These are phyloP conservation scores for Dorcus hopei DNA, from an alignment of 2,888 invertebrate species.

Conservation along the genomic window DNA sequence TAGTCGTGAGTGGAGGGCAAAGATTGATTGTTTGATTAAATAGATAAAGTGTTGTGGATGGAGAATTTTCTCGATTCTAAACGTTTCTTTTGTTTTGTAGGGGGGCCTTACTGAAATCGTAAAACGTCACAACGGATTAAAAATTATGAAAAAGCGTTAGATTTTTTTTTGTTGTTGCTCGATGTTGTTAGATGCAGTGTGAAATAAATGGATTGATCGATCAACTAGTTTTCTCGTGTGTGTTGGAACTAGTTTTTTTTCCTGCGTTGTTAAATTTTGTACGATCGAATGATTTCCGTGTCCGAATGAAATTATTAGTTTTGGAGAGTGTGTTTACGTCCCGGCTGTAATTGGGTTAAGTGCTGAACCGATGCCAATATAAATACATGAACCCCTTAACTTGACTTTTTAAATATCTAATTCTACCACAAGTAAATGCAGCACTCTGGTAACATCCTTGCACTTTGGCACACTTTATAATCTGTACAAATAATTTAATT, in stretches of 20 bases:
- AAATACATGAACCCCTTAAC: conserved; percentile 49
- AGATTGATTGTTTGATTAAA: conserved; percentile 20
- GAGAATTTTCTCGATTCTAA: conserved; percentile 21
- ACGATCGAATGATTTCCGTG: conserved; percentile 32
- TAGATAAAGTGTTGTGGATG: conserved; percentile 28
- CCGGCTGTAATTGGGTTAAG: conserved; percentile 40
- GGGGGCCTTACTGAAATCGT: conserved; percentile 22
- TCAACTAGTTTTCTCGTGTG: conserved; percentile 26
- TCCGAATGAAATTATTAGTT: conserved; percentile 24
- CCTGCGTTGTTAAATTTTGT: conserved; percentile 33
- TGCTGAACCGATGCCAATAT: conserved; percentile 41
- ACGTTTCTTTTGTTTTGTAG: conserved; percentile 25
- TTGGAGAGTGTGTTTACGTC: conserved; percentile 26
- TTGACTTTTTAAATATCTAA: conserved; percentile 34
- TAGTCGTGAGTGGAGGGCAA: conserved; percentile 23
- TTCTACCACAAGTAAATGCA: conserved; percentile 46
- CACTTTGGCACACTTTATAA: conserved; percentile 53
- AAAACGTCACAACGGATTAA: conserved; percentile 13
- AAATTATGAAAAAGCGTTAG: conserved; percentile 34
- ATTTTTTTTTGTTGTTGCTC: conserved; percentile 36
- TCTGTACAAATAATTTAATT: conserved; percentile 53
- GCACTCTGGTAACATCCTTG: conserved; percentile 50
- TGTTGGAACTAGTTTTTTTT: conserved; percentile 34
- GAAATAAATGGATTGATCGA: conserved; percentile 48
- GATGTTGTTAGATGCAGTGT: conserved; percentile 36